Percentiles rank a stretch among this genome's conserved stretches.
These are phyloP conservation scores for Phthorimaea operculella DNA, from an alignment of 1,140 invertebrate genomes.

Conservation along the genomic window DNA sequence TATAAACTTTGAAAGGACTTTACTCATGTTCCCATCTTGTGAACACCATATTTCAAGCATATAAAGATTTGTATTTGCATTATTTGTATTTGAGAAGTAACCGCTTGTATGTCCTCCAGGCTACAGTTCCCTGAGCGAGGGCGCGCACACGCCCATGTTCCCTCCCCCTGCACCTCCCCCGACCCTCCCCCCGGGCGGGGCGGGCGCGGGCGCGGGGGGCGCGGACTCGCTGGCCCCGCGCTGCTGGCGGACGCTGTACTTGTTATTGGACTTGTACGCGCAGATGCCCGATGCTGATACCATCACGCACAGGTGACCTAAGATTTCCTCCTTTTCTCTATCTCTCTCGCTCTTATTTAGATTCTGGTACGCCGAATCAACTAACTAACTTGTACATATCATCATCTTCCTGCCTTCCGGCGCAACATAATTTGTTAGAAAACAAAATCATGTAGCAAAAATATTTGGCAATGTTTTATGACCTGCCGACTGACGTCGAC, in stretches of 20 bases:
- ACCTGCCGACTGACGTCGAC: too few species aligned
- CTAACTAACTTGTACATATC: not conserved
- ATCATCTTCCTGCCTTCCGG: too few species aligned
- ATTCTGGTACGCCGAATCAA: not conserved
- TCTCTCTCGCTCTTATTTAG: not conserved
- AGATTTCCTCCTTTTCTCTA: too few species aligned
- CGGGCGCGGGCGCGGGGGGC: constrained; percentile 26
- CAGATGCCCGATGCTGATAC: constrained; percentile 95
- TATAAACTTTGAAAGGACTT: too few species aligned
- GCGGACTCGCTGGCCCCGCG: constrained; percentile 74
- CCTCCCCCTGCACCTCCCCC: constrained; percentile 45
- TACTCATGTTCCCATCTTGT: too few species aligned
- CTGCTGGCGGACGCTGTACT: constrained; percentile 96
- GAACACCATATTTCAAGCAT: too few species aligned
- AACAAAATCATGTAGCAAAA: too few species aligned
- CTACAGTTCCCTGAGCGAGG: constrained; percentile 77
- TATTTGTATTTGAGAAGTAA: not conserved
- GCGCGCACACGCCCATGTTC: constrained; percentile 77
- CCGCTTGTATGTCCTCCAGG: constrained; percentile 35
- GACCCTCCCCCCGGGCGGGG: constrained; percentile 48
- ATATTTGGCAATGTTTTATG: too few species aligned
- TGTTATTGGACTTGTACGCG: constrained; percentile 91
- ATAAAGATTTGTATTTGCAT: too few species aligned
- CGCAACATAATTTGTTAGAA: too few species aligned
- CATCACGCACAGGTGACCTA: constrained; percentile 71